A percentile compares a stretch with the other conserved stretches of the same genome.
These are phyloP conservation scores for Crypturellus tataupa DNA, from an alignment of 2,797 vertebrate genomes.

Conservation along the genomic window DNA sequence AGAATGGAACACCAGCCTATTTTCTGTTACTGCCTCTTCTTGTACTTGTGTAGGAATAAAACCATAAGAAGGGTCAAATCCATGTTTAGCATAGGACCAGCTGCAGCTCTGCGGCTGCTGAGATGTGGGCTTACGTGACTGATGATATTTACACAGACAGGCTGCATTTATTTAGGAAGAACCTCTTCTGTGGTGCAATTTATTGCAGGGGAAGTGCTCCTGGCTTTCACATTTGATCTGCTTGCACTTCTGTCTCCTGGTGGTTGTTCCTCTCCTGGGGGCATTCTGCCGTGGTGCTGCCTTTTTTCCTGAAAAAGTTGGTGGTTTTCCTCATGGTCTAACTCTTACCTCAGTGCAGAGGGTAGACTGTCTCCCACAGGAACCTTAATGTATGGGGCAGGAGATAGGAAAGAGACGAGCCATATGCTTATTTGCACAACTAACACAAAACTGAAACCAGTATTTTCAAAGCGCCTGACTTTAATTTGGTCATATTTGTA, in stretches of 20 bases:
- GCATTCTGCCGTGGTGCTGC: not conserved
- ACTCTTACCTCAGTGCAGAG: not conserved
- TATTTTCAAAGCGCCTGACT: conserved; percentile 31
- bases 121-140: rapidly evolving
- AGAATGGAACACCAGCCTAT: not conserved
- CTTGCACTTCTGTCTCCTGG: not conserved
- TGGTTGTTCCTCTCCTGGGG: not conserved
- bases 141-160: not conserved
- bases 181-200: rapidly evolving
- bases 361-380: not conserved
- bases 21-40: not conserved
- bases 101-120: not conserved
- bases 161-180: not conserved
- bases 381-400: not conserved
- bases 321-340: not conserved
- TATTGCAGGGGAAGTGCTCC: rapidly evolving
- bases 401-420: not conserved
- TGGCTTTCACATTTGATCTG: not conserved
- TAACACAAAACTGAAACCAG: not conserved
- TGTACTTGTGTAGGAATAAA: not conserved
- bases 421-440: not conserved
- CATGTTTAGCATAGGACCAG: not conserved
- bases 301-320: not conserved
- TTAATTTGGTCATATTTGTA: conserved; percentile 26
- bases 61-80: not conserved